phyloP scores from a whole-genome alignment of 1,140 invertebrate species.

The Schlechtendalia chinensis region DNA sequence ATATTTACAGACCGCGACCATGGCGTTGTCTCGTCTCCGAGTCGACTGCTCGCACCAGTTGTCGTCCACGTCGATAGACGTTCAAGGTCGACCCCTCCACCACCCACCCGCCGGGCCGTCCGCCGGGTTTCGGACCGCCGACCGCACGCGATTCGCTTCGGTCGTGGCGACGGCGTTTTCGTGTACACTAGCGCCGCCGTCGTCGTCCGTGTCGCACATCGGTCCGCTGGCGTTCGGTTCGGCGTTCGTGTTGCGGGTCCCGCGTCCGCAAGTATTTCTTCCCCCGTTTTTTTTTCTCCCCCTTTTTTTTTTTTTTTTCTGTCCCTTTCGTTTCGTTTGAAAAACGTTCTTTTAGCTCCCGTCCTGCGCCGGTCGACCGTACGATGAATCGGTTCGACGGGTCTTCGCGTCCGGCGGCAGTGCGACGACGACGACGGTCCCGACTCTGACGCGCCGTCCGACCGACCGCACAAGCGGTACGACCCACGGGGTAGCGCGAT shows the following conservation, averaged over 20 bases:
- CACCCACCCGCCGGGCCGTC: too few relatives aligned
- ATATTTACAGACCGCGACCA: too few relatives aligned
- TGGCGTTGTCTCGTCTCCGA: neutral
- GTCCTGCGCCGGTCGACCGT: too few relatives aligned
- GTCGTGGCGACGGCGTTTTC: neutral
- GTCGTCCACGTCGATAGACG: conserved; percentile 32
- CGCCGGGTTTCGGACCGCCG: neutral
- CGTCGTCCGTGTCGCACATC: neutral
- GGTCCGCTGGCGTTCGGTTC: neutral
- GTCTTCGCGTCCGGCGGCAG: neutral
- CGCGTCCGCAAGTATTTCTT: too few relatives aligned
- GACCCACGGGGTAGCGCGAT: too few relatives aligned
- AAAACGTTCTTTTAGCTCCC: too few relatives aligned
- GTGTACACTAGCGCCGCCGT: conserved; percentile 29
- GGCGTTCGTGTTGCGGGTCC: neutral
- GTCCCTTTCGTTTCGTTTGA: neutral
- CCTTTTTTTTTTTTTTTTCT: neutral
- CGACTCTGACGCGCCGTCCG: neutral
- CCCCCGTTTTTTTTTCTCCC: neutral
- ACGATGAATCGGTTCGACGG: conserved; percentile 13
- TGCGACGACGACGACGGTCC: too few relatives aligned
- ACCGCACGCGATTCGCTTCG: neutral
- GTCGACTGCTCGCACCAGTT: neutral
- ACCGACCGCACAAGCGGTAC: too few relatives aligned
- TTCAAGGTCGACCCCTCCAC: conserved; percentile 9